Evolutionary conservation across 2,888 invertebrate species (phyloP).

Genomic region (Lomographa bimaculata): DNA sequence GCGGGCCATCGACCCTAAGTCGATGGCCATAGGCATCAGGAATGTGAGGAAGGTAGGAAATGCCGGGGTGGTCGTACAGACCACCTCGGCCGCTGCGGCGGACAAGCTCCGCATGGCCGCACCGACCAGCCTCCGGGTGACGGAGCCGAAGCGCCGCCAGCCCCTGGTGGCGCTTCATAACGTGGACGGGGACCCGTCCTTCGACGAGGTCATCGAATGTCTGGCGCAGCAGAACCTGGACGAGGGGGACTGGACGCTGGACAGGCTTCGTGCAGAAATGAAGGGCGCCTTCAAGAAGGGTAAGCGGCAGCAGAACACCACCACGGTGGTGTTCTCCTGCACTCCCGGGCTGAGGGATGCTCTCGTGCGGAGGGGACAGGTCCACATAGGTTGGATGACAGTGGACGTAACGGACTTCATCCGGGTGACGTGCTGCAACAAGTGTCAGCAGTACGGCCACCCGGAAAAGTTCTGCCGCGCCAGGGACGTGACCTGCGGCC

Average conservation of each 20-base stretch:
- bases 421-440: too few species aligned
- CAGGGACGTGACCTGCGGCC: constrained; percentile 28
- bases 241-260: constrained; percentile 5
- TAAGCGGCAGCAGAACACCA: neutral
- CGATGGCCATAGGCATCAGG: constrained; percentile 6
- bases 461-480: too few species aligned
- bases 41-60: too few species aligned
- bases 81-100: constrained; percentile 1
- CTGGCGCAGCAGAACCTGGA: too few species aligned
- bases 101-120: constrained; percentile 8
- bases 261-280: neutral
- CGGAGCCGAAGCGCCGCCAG: constrained; percentile 9
- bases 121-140: constrained; percentile 7
- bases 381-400: too few species aligned
- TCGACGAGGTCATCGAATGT: too few species aligned
- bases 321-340: too few species aligned
- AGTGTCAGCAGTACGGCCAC: too few species aligned
- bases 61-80: too few species aligned
- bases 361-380: neutral
- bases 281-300: constrained; percentile 9
- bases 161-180: constrained; percentile 3
- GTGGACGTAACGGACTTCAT: constrained; percentile 5
- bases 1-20: neutral
- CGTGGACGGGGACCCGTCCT: constrained; percentile 8
- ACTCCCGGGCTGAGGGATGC: constrained; percentile 5